Evolutionary conservation across 2,888 invertebrate genomes (phyloP), one percentile per base, ranked within the genome.

Genomic region (Selenia dentaria): DNA sequence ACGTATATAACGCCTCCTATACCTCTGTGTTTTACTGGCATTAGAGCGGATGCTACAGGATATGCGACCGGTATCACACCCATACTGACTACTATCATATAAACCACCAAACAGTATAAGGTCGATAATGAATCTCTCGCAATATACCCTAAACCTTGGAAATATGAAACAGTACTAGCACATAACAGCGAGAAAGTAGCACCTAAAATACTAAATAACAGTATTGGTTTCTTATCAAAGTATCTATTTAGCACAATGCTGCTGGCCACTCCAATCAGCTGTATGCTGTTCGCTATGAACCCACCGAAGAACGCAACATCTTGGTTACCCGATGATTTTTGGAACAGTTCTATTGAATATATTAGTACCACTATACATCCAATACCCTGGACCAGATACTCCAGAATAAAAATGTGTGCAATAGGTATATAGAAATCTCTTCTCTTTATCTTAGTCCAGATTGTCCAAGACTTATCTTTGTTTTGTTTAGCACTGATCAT

Each of bases 21-120:
- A 6, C 56, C 54, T n/a, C 54, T 37, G 11, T 59, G 56, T n/a
- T 53, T 59, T 1, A 59, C 51, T 16, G 59, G 56, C 51, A 59
- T 54, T 6, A 59, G 13, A 27, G 50, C 56, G 14, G 51, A 40
- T 2, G 52, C 36, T 1, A 54, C 20, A 4, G 51, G 36, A 11
- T 40, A 41, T 0, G 39, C 38, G 16, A 50, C 26, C 1, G 43
- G 37, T 10, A 31, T 12, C 0, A 45, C 36, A 9, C 55, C 54
- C 26, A 45, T 18, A 28, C 42, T 49, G 25, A 37, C 32, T n/a
- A 32, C 18, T 10, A 43, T 11, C 35, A 40, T 43, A 32, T 41
- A 54, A 0, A 14, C 32, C 28, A 55, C 16, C 4, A 58, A 27
- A 25, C 13, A 45, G 13, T 22, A 54, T 0, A 54, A 38, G 18